These are phyloP conservation scores for Diplosoma virens DNA, from an alignment of 23 tunicate species.

Conservation along the genomic window DNA sequence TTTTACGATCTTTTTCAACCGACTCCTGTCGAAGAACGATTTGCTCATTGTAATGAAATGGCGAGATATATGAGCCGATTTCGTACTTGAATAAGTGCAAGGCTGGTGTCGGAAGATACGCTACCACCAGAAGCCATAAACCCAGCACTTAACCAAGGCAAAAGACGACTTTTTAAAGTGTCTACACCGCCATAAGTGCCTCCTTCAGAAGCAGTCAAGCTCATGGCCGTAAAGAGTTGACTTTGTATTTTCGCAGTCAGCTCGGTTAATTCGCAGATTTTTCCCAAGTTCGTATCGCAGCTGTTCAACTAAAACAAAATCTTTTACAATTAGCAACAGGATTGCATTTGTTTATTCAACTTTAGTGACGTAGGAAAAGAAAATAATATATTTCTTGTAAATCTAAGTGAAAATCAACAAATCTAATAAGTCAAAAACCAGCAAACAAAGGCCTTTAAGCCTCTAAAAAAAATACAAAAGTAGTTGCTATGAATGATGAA, in stretches of 20 bases:
- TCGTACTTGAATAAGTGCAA: slow-evolving; percentile 66
- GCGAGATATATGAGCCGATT: too few relatives aligned
- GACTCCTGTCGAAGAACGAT: slow-evolving; percentile 43
- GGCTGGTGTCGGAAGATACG: slow-evolving; percentile 78
- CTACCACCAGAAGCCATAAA: slow-evolving; percentile 77
- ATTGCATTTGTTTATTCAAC: too few relatives aligned
- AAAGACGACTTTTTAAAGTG: slow-evolving; percentile 77
- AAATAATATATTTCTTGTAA: too few relatives aligned
- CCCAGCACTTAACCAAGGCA: slow-evolving; percentile 95
- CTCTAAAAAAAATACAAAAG: too few relatives aligned
- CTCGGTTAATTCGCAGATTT: slow-evolving; percentile 86
- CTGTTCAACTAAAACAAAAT: slow-evolving; percentile 71
- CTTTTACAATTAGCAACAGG: too few relatives aligned
- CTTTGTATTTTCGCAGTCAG: slow-evolving; percentile 91
- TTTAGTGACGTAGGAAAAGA: too few relatives aligned
- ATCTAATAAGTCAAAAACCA: too few relatives aligned
- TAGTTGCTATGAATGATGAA: slow-evolving; percentile 10
- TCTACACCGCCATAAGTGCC: slow-evolving; percentile 96
- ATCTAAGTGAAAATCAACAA: too few relatives aligned
- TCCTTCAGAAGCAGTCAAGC: slow-evolving; percentile 90
- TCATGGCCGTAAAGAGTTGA: slow-evolving; percentile 91
- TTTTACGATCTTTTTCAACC: slow-evolving; percentile 84
- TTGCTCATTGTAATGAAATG: too few relatives aligned
- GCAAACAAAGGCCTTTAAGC: too few relatives aligned
- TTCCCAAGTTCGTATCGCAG: slow-evolving; percentile 86